phyloP scores from a whole-genome alignment of 2,797 vertebrate genomes.

The Melopsittacus undulatus region DNA sequence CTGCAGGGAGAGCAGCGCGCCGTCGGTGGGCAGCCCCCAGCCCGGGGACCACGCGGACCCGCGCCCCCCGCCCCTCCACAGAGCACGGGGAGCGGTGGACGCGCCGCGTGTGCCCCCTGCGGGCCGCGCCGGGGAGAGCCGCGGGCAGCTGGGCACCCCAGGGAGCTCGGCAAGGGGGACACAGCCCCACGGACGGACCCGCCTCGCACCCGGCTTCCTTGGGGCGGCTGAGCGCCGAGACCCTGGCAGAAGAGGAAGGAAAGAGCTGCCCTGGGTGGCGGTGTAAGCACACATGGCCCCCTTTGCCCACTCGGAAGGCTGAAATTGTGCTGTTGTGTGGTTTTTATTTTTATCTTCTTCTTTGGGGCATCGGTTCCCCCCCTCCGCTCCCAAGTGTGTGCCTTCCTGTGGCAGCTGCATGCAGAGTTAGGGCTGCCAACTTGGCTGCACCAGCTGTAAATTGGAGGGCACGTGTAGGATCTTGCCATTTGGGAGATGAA shows the following conservation, averaged over 20 bases:
- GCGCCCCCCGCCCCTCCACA: not conserved
- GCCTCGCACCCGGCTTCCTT: fast-evolving
- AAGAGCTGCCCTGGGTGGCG: not conserved
- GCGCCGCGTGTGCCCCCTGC: slow-evolving; percentile 31
- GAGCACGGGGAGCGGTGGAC: not conserved
- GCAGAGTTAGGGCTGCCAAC: not conserved
- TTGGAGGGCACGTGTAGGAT: not conserved
- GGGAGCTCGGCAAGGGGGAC: no score
- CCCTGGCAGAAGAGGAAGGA: no score
- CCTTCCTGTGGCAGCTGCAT: not conserved
- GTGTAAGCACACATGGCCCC: not conserved
- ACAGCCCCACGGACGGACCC: fast-evolving
- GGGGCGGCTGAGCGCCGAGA: not conserved
- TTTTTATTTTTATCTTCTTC: not conserved
- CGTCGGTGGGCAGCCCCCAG: not conserved
- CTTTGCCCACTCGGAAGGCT: not conserved
- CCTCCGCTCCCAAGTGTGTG: not conserved
- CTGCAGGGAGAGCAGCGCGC: slow-evolving; percentile 71
- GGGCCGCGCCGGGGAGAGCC: not conserved
- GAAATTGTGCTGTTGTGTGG: not conserved
- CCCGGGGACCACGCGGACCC: not conserved
- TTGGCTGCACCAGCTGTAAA: not conserved
- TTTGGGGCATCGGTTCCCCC: not conserved
- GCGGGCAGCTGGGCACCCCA: not conserved
- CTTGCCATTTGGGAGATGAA: not conserved